Percentiles rank a stretch among this genome's conserved stretches.
phyloP scores from a whole-genome alignment of 2,797 vertebrate species.

The Bradypus variegatus region DNA sequence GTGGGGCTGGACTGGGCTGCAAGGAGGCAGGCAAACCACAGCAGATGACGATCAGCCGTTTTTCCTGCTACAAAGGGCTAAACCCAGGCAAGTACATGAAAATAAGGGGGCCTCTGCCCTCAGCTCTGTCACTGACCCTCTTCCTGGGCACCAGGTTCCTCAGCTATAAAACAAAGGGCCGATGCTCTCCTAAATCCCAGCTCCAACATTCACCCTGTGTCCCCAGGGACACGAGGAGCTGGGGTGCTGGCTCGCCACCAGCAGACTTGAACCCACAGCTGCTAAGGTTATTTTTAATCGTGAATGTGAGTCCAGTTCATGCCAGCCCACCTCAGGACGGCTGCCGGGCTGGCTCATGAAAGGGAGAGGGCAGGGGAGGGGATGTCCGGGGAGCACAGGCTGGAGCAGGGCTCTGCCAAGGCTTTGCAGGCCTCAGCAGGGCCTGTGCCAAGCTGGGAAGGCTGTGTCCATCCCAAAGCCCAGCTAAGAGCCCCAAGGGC shows the following conservation, averaged over 20 bases:
- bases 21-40: too few species aligned
- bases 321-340: slow-evolving; percentile 40
- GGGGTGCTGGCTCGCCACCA: slow-evolving; percentile 17
- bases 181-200: background rate
- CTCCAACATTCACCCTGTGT: background rate
- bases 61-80: background rate
- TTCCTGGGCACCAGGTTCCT: background rate
- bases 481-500: background rate
- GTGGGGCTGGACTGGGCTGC: background rate
- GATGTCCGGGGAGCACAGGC: rapidly evolving
- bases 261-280: slow-evolving; percentile 63
- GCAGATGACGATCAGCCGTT: background rate
- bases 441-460: rapidly evolving
- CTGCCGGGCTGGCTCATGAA: background rate
- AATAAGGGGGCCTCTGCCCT: background rate
- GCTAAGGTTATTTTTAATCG: slow-evolving; percentile 67
- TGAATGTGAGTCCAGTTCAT: slow-evolving; percentile 60
- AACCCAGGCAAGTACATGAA: background rate
- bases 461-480: rapidly evolving
- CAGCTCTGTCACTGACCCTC: background rate
- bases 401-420: rapidly evolving
- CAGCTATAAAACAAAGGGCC: background rate
- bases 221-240: background rate
- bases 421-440: rapidly evolving
- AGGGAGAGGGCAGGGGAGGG: background rate